These are phyloP conservation scores for Psammodynastes pulverulentus DNA, from an alignment of 2,113 vertebrate genomes.

Conservation along the genomic window DNA sequence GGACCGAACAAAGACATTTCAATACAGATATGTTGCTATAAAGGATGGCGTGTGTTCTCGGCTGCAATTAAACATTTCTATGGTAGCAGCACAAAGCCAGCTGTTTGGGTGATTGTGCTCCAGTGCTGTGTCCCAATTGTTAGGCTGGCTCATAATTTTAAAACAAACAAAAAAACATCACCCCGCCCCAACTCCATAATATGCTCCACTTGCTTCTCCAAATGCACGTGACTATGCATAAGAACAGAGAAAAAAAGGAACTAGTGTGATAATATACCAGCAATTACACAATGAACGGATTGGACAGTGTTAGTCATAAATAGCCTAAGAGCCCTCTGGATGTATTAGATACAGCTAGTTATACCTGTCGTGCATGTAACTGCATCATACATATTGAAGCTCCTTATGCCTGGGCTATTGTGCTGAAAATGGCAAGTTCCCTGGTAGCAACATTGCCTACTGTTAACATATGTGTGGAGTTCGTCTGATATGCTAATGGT, in stretches of 20 bases:
- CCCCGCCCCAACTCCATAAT: neutral
- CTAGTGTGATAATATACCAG: constrained; percentile 6
- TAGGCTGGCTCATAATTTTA: neutral
- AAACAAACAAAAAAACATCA: neutral
- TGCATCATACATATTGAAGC: neutral
- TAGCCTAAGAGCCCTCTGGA: constrained; percentile 34
- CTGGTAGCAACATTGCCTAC: constrained; percentile 3
- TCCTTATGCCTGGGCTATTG: constrained; percentile 10
- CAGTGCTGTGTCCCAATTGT: constrained; percentile 34
- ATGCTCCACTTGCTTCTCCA: neutral
- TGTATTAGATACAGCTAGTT: constrained; percentile 45
- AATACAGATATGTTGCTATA: constrained; percentile 61
- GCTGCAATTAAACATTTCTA: constrained; percentile 60
- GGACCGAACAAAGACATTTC: constrained; percentile 57
- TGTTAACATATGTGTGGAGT: neutral
- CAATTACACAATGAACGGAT: constrained; percentile 47
- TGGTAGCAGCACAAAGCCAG: constrained; percentile 57
- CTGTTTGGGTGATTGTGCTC: constrained; percentile 51
- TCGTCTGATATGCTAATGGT: neutral
- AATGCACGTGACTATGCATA: constrained; percentile 27
- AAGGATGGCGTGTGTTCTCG: constrained; percentile 35
- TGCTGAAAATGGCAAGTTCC: neutral
- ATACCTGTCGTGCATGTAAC: constrained; percentile 29
- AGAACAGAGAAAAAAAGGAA: constrained; percentile 37
- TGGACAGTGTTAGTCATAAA: constrained; percentile 43